Conservation (phyloP, 2,113 vertebrate species). For the Hystrix cristata region DNA sequence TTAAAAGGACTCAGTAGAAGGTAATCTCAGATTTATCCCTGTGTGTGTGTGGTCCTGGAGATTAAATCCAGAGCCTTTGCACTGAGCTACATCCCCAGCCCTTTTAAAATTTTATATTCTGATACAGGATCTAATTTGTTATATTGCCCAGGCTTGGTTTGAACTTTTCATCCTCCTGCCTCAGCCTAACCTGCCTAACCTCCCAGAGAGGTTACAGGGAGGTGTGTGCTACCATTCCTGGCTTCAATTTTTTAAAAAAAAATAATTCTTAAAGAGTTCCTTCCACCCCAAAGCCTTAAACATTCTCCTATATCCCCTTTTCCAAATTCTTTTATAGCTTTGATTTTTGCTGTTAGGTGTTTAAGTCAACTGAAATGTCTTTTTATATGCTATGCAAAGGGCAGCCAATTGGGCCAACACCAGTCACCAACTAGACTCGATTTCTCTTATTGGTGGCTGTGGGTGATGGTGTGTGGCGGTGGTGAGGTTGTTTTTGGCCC, state of each 20-base stretch:
- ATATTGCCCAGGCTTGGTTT: neutral
- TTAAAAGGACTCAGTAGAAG: neutral
- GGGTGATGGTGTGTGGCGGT: neutral
- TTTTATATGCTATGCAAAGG: neutral
- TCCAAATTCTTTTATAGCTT: neutral
- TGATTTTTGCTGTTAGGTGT: neutral
- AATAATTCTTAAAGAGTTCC: neutral
- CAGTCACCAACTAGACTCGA: neutral
- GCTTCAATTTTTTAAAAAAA: neutral
- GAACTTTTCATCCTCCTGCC: neutral
- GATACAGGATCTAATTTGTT: neutral
- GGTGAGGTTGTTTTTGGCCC: neutral
- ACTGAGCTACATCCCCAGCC: neutral
- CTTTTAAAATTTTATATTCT: neutral
- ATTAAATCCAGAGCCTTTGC: neutral
- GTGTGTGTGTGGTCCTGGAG: neutral
- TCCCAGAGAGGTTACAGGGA: neutral
- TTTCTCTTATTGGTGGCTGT: neutral
- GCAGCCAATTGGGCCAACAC: neutral
- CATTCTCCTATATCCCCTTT: neutral
- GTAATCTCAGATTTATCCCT: neutral
- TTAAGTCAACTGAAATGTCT: neutral
- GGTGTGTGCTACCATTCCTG: neutral
- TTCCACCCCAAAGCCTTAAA: neutral
- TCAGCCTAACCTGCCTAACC: neutral